Base-by-base conservation (phyloP, 37 sponge, comb jelly and placozoan genomes). In the Amphimedon queenslandica region DNA sequence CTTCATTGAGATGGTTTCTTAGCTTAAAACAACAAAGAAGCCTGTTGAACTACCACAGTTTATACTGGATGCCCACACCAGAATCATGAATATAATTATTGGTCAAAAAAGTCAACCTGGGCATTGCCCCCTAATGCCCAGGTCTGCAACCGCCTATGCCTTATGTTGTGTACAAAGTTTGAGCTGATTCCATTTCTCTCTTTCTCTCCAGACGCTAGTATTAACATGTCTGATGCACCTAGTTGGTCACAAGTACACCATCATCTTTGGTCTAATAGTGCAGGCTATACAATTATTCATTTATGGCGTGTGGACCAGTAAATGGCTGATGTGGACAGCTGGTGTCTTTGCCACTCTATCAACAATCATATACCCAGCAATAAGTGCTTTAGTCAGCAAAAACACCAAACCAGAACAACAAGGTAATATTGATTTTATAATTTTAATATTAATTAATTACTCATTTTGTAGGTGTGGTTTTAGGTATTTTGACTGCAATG, bases 401-500 rank as follows among this genome's bases (percentile, higher is more conserved):
- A 90, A 86, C 51, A 87, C 91, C 0, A 75, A 72, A 23, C 33
- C 83, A 10, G 87, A 85, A 27, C 89, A 89, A 40, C 94, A 93
- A 67, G 94, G 51, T 47, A 13, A 47, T 8, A 18, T 8, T 18
- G 8, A 13, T 47, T 8, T 47, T 8, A 47, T 8, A 18, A 13
- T 8, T 8, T 47, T 8, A 47, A n/a, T n/a, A n/a, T n/a, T n/a
- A 8, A 47, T 47, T 18, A 18, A 8, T 47, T 13, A 18, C 51
- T 47, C 13, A 8, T 47, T 47, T 47, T 13, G 13, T 13, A 47
- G 51, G 93, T 41, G 86, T 87, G 37, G 79, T 66, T 4, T 80
- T 91, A 31, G 94, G 94, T 2, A 83, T 94, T 21, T 53, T 94
- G 4, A 94, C 94, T 40, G 94, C 90, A 2, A 72, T 94, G 32